Percentiles rank a stretch among this genome's conserved stretches.
These are phyloP conservation scores for Tuta absoluta DNA, from an alignment of 2,888 invertebrate genomes.

Conservation along the genomic window DNA sequence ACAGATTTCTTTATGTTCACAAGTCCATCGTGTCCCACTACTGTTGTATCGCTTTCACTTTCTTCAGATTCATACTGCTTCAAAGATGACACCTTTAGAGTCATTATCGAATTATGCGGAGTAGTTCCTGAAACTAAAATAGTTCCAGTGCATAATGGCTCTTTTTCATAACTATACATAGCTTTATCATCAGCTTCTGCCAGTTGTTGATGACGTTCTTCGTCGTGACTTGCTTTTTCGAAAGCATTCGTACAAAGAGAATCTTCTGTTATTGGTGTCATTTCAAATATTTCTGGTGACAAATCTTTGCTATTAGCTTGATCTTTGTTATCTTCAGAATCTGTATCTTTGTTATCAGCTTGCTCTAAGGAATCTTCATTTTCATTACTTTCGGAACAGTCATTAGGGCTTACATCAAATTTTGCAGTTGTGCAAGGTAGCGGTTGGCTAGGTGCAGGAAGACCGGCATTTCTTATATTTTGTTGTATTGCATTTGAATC, in stretches of 20 bases:
- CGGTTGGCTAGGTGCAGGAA: conserved; percentile 55
- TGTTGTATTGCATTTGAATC: conserved; percentile 32
- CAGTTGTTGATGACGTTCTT: conserved; percentile 17
- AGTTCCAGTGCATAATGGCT: conserved; percentile 18
- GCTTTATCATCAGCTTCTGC: conserved; percentile 19
- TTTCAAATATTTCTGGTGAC: conserved; percentile 67
- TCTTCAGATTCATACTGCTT: conserved; percentile 54
- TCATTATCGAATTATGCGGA: conserved; percentile 85
- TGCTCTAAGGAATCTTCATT: conserved; percentile 72
- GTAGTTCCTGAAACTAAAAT: conserved; percentile 79
- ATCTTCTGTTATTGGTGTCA: conserved; percentile 63
- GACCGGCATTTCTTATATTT: conserved; percentile 35
- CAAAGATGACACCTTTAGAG: conserved; percentile 58
- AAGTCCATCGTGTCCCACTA: conserved; percentile 44
- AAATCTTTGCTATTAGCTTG: too few relatives aligned
- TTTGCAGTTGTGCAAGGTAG: conserved; percentile 58
- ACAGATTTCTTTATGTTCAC: conserved; percentile 52
- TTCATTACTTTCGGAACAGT: conserved; percentile 66
- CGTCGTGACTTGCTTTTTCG: conserved; percentile 38
- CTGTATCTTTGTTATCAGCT: conserved; percentile 55
- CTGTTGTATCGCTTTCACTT: conserved; percentile 46
- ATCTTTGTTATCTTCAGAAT: conserved; percentile 61
- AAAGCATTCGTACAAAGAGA: conserved; percentile 52
- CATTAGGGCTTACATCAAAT: conserved; percentile 57
- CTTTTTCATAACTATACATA: background rate